phyloP scores from a whole-genome alignment of 1,140 invertebrate species.

The Bombus waltoni region DNA sequence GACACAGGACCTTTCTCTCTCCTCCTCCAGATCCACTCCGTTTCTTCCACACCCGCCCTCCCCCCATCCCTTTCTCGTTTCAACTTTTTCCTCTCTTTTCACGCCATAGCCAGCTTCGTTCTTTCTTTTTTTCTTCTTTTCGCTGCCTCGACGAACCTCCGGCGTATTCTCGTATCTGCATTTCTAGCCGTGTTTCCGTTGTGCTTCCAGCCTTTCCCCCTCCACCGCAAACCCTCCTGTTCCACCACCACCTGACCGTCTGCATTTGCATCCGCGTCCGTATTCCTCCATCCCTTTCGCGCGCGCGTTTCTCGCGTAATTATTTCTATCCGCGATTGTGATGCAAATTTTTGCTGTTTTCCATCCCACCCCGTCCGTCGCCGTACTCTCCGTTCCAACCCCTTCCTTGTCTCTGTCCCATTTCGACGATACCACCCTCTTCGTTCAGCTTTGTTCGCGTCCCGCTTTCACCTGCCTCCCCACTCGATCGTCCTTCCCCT shows the following conservation, averaged over 20 bases:
- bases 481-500: not conserved
- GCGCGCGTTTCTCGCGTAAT: conserved; percentile 77
- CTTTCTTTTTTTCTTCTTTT: conserved; percentile 57
- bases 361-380: conserved; percentile 27
- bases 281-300: conserved; percentile 63
- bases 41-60: conserved; percentile 10
- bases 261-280: conserved; percentile 63
- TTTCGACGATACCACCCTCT: not conserved
- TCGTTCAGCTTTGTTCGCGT: conserved; percentile 20
- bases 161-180: conserved; percentile 72
- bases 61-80: conserved; percentile 1
- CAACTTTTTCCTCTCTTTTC: conserved; percentile 51
- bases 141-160: conserved; percentile 57
- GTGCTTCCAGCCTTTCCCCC: conserved; percentile 32
- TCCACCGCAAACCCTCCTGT: conserved; percentile 38
- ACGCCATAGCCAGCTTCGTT: conserved; percentile 35
- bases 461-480: conserved; percentile 17
- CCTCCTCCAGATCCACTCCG: not conserved
- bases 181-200: conserved; percentile 74
- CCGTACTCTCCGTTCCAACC: conserved; percentile 15
- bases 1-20: not conserved
- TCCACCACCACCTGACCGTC: conserved; percentile 41
- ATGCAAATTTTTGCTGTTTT: conserved; percentile 81
- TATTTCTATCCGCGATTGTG: conserved; percentile 81
- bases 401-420: not conserved